Evolutionary conservation across 1,140 invertebrate genomes (phyloP).

Genomic region (Dryas iulia): DNA sequence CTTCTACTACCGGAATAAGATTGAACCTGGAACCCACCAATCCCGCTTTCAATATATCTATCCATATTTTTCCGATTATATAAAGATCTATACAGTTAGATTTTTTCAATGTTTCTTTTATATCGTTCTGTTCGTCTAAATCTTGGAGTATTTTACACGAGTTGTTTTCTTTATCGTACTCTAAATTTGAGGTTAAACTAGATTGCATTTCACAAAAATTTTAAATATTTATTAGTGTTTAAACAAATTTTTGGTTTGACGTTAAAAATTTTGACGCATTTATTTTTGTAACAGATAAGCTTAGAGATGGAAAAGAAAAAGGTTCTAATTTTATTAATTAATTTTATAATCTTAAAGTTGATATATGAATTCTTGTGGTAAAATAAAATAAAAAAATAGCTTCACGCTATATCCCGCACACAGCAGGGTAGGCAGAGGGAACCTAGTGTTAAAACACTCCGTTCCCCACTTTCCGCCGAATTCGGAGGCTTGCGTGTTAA

Average conservation of each 20-base stretch:
- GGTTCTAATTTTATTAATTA: not conserved
- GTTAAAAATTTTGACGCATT: not conserved
- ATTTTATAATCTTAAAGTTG: too few relatives aligned
- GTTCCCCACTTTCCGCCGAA: too few relatives aligned
- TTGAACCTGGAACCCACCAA: constrained; percentile 44
- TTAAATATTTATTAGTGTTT: not conserved
- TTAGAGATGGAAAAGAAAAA: not conserved
- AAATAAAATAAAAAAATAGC: too few relatives aligned
- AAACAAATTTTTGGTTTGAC: not conserved
- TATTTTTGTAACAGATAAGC: not conserved
- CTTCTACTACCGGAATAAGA: constrained; percentile 47
- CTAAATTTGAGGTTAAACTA: not conserved
- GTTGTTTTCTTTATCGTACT: not conserved
- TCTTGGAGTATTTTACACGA: not conserved
- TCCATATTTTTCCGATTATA: constrained; percentile 53
- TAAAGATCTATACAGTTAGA: constrained; percentile 38
- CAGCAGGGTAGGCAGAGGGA: too few relatives aligned
- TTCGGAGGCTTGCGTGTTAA: too few relatives aligned
- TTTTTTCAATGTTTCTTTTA: not conserved
- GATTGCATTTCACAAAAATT: constrained; percentile 7
- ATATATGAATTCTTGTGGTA: too few relatives aligned
- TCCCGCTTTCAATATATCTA: constrained; percentile 40
- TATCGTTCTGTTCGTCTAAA: not conserved
- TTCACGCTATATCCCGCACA: too few relatives aligned
- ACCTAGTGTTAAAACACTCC: too few relatives aligned